These are phyloP conservation scores for Scaeva pyrastri DNA, from an alignment of 2,888 invertebrate species.

Conservation along the genomic window DNA sequence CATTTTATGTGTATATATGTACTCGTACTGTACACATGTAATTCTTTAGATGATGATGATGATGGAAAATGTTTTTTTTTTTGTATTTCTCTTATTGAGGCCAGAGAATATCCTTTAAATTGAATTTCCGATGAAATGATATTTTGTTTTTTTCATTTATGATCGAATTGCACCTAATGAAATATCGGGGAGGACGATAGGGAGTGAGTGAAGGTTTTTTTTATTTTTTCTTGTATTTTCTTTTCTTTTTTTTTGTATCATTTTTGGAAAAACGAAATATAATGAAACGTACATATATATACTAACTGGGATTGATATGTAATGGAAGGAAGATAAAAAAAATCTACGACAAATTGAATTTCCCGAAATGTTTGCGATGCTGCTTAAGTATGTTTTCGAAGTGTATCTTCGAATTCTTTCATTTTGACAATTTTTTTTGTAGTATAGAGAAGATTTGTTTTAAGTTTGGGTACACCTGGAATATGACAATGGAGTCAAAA, in stretches of 20 bases:
- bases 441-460: no score
- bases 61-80: background rate
- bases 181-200: conserved; percentile 13
- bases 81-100: no score
- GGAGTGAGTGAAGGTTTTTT: no score
- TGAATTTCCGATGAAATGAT: conserved; percentile 51
- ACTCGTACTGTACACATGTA: background rate
- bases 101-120: conserved; percentile 33
- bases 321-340: background rate
- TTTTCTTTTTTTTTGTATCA: background rate
- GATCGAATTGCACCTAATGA: conserved; percentile 50
- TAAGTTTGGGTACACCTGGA: no score
- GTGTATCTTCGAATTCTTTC: background rate
- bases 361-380: conserved; percentile 15
- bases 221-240: background rate
- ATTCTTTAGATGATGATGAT: conserved; percentile 4
- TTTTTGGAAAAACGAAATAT: background rate
- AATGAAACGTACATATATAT: background rate
- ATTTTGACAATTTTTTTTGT: background rate
- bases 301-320: no score
- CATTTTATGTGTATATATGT: no score
- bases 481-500: no score
- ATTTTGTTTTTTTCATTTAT: conserved; percentile 33
- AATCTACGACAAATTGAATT: conserved; percentile 28
- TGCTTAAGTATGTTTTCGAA: conserved; percentile 6